Evolutionary conservation across 2,888 invertebrate genomes (phyloP).

Genomic region (Tanytarsus gracilentus): DNA sequence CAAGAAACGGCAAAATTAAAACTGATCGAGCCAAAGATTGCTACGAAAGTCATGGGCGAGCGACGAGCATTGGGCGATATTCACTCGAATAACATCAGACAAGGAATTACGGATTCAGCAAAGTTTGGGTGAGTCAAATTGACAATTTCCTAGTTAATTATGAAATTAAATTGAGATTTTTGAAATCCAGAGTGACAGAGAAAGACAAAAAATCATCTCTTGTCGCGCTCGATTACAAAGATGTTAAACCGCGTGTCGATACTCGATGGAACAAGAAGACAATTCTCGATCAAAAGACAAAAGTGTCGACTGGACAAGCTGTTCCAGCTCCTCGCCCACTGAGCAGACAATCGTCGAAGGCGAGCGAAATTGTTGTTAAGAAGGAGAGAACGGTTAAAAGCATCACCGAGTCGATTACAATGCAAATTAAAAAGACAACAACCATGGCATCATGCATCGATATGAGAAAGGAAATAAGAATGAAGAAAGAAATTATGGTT

Average conservation of each 20-base stretch:
- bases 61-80: conserved; percentile 20
- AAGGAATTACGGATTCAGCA: too few relatives aligned
- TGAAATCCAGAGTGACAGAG: neutral
- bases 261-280: conserved; percentile 38
- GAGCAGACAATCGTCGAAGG: neutral
- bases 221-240: conserved; percentile 34
- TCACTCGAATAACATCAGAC: neutral
- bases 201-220: neutral
- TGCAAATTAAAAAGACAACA: neutral
- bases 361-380: neutral
- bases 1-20: neutral
- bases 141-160: too few relatives aligned
- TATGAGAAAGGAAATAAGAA: neutral
- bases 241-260: conserved; percentile 41
- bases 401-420: neutral
- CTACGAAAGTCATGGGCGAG: too few relatives aligned
- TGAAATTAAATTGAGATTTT: too few relatives aligned
- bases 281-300: neutral
- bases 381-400: neutral
- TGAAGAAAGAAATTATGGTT: neutral
- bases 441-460: neutral
- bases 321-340: neutral
- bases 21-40: neutral
- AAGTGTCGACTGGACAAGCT: neutral
- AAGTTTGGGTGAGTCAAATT: conserved; percentile 2